phyloP scores from a whole-genome alignment of 2,113 vertebrate genomes.

The Semicossyphus pulcher region DNA sequence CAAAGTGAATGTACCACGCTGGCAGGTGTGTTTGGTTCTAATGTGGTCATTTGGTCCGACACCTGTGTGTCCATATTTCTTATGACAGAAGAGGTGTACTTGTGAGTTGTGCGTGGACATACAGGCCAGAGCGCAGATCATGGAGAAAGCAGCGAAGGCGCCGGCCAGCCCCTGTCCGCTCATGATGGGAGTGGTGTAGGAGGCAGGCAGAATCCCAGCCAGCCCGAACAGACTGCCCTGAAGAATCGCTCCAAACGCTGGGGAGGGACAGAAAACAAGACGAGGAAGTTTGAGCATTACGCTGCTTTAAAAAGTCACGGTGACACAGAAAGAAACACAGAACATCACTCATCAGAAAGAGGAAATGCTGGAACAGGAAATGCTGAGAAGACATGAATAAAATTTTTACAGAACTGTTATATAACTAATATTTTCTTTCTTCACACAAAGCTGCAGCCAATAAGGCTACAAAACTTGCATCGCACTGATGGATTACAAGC shows the following conservation, averaged over 20 bases:
- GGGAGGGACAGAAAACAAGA: not conserved
- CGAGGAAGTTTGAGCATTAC: not conserved
- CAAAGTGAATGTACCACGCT: not conserved
- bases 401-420: not conserved
- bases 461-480: not conserved
- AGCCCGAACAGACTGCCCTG: constrained; percentile 95
- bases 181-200: constrained; percentile 97
- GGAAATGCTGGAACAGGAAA: no score
- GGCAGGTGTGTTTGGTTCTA: not conserved
- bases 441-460: not conserved
- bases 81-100: not conserved
- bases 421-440: not conserved
- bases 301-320: not conserved
- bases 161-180: constrained; percentile 97
- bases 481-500: not conserved
- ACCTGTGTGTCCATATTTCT: not conserved
- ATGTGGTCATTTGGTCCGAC: not conserved
- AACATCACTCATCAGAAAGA: no score
- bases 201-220: constrained; percentile 90
- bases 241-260: constrained; percentile 93
- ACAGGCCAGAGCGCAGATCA: constrained; percentile 96
- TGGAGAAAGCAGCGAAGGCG: constrained; percentile 90
- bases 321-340: not conserved
- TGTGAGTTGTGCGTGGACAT: constrained; percentile 59
- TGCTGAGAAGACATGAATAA: not conserved